A percentile compares a stretch with the other conserved stretches of the same genome.
These are phyloP conservation scores for Morus bassanus DNA, from an alignment of 2,797 vertebrate genomes.

Conservation along the genomic window DNA sequence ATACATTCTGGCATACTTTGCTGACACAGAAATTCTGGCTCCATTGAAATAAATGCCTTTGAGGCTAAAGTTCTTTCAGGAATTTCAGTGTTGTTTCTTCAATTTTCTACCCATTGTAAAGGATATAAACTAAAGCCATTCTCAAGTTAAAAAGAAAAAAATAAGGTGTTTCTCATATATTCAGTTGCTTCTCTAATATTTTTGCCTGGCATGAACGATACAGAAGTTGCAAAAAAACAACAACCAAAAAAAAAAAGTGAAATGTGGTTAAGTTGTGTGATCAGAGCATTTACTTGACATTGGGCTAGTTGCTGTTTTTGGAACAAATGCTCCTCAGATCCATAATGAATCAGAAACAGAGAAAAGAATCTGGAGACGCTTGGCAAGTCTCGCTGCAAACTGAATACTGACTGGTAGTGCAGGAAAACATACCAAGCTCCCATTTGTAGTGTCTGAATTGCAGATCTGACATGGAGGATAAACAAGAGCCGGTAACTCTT, in stretches of 20 bases:
- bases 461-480: slow-evolving; percentile 42
- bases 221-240: not conserved
- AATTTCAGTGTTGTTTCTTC: slow-evolving; percentile 20
- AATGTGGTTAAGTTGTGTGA: not conserved
- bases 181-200: not conserved
- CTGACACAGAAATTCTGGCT: slow-evolving; percentile 42
- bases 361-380: not conserved
- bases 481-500: slow-evolving; percentile 33
- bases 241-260: not conserved
- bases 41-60: slow-evolving; percentile 40
- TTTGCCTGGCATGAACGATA: not conserved
- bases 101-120: not conserved
- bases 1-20: slow-evolving; percentile 41
- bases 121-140: not conserved
- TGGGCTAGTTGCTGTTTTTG: slow-evolving; percentile 16
- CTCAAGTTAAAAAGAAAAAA: not conserved
- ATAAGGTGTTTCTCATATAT: not conserved
- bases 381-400: not conserved
- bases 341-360: not conserved
- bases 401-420: not conserved
- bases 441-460: slow-evolving; percentile 57
- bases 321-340: not conserved
- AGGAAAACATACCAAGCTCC: slow-evolving; percentile 16
- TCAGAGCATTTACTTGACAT: not conserved
- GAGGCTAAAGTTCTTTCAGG: slow-evolving; percentile 14